Evolutionary conservation across 2,797 vertebrate genomes (phyloP), one percentile per base, ranked within the genome.

Genomic region (Brachyalestes nurse): DNA sequence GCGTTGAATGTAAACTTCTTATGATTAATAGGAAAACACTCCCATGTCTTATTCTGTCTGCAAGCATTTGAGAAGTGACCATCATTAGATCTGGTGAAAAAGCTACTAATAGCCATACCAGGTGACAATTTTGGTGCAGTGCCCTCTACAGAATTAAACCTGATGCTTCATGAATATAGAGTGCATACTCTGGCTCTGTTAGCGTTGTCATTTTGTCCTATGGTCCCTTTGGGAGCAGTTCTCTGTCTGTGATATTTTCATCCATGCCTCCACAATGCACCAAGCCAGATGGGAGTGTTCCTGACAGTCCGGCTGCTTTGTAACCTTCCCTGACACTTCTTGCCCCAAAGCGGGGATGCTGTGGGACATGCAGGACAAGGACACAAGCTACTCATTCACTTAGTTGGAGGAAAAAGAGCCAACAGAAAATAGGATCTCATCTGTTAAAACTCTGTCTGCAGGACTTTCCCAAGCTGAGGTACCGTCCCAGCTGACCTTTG

Each of bases 301-400:
- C 81, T 85, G 87, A 85, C 85, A n/a, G 47, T 89, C 57, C 67
- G 82, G 87, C 72, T 81, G 75, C 53, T 72, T 78, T 90, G 69
- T 90, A 92, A 91, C 92, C 91, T 93, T 91, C 90, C 90, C 90
- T 88, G 47, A 85, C 83, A 80, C 76, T 85, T 88, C 86, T 81
- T 87, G 81, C 87, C 86, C 88, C 84, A 86, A 87, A 87, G 76
- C 80, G 87, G 86, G 88, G 89, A 88, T 60, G 86, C 88, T 88
- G 84, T 80, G 74, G 80, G 81, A 90, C 84, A 51, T 69, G 53
- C 71, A 38, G 79, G 49, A 72, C 71, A 71, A 75, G 57, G 81
- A 72, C 65, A 71, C 7, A 5, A 25, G 34, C 53, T 72, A 13
- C 45, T 38, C 38, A 38, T 80, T 80, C 60, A 66, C 21, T 71